A percentile compares a stretch with the other conserved stretches of the same genome.
Conservation (phyloP, 2,113 vertebrate species). For the Glaucidium brasilianum region DNA sequence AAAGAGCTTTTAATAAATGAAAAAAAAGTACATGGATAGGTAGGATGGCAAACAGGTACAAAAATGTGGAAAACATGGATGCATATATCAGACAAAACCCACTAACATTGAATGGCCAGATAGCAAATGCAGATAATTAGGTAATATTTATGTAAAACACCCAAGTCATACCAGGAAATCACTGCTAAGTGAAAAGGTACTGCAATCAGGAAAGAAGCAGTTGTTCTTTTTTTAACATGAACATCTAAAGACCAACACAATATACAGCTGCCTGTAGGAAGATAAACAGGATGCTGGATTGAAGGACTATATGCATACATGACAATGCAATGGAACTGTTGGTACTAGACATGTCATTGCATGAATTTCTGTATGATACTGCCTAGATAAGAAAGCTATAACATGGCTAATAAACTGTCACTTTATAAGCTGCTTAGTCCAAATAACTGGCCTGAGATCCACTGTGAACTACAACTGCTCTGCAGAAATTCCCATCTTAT, state of each 20-base stretch:
- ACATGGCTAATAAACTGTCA: neutral
- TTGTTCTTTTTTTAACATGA: neutral
- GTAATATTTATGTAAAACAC: neutral
- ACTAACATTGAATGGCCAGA: neutral
- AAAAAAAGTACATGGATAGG: neutral
- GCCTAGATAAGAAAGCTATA: neutral
- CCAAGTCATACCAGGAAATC: neutral
- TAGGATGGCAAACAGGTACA: neutral
- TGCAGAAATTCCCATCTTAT: neutral
- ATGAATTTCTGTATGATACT: neutral
- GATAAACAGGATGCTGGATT: conserved; percentile 5
- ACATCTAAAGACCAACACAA: neutral
- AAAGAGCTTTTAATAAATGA: neutral
- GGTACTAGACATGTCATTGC: neutral
- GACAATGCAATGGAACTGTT: neutral
- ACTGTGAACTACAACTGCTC: neutral
- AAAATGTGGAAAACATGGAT: neutral
- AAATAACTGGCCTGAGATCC: neutral
- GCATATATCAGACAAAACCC: neutral
- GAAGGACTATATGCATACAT: neutral
- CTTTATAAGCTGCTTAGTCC: neutral
- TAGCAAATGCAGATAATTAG: neutral
- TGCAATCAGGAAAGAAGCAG: neutral
- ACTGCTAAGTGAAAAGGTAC: neutral
- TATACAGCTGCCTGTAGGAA: neutral